Conservation (phyloP, 2,888 invertebrate genomes). For the Spodoptera picta region DNA sequence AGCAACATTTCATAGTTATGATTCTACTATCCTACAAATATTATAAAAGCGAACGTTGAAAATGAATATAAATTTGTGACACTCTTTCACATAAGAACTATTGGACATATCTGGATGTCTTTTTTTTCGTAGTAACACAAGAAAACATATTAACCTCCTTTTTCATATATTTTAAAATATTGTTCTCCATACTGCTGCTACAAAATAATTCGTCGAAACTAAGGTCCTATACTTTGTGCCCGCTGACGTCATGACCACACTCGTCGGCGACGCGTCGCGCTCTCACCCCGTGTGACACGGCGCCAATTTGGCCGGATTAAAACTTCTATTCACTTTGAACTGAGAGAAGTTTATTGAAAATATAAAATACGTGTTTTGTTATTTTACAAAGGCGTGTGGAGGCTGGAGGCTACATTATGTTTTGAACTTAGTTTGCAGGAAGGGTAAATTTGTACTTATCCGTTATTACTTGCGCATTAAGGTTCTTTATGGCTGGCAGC, state of each 20-base stretch:
- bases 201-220: too few relatives aligned
- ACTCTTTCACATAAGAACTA: too few relatives aligned
- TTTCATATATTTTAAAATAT: background rate
- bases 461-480: background rate
- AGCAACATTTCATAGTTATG: too few relatives aligned
- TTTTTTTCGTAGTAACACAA: too few relatives aligned
- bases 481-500: too few relatives aligned
- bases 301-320: slow-evolving; percentile 62
- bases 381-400: slow-evolving; percentile 23
- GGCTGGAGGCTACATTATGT: background rate
- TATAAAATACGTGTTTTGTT: slow-evolving; percentile 50
- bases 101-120: too few relatives aligned
- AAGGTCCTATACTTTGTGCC: background rate
- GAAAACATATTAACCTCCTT: background rate
- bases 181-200: background rate
- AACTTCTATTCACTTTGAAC: slow-evolving; percentile 57
- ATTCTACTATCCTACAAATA: too few relatives aligned
- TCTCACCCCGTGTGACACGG: slow-evolving; percentile 57
- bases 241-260: slow-evolving; percentile 28
- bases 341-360: slow-evolving; percentile 58
- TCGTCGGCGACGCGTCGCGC: slow-evolving; percentile 43
- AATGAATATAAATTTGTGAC: too few relatives aligned
- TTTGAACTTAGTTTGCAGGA: background rate
- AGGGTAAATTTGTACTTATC: background rate
- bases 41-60: too few relatives aligned